Evolutionary conservation across 2,113 vertebrate genomes (phyloP).

Genomic region (Excalfactoria chinensis): DNA sequence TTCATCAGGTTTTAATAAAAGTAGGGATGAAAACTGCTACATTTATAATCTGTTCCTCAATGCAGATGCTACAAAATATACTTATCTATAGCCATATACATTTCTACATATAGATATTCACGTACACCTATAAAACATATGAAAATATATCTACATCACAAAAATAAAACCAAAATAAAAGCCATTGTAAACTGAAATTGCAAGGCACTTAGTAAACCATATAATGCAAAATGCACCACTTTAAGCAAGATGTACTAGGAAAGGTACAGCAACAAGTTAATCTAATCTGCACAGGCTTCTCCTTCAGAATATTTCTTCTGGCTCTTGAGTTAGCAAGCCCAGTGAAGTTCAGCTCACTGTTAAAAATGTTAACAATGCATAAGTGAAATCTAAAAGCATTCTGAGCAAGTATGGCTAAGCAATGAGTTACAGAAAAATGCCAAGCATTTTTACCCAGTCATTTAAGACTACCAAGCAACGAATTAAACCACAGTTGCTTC

Average conservation of each 20-base stretch:
- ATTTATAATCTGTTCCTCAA: not conserved
- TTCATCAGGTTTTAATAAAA: conserved; percentile 4
- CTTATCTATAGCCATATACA: not conserved
- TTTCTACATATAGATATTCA: not conserved
- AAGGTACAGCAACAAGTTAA: not conserved
- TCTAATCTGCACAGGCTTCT: not conserved
- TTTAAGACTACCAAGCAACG: not conserved
- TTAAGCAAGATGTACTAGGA: not conserved
- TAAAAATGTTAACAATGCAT: not conserved
- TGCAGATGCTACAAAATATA: not conserved
- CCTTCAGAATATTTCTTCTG: not conserved
- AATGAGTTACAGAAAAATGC: not conserved
- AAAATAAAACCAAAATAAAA: not conserved
- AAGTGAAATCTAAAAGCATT: not conserved
- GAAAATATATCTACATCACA: not conserved
- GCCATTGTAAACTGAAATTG: not conserved
- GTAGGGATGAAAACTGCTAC: not conserved
- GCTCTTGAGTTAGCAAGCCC: not conserved
- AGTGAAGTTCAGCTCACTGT: not conserved
- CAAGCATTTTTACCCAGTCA: not conserved
- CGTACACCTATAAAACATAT: not conserved
- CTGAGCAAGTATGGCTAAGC: not conserved
- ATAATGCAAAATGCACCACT: not conserved
- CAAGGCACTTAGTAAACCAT: not conserved
- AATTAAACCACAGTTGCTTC: conserved; percentile 3